phyloP scores from a whole-genome alignment of 2,888 invertebrate species.

The Endotricha flammealis region DNA sequence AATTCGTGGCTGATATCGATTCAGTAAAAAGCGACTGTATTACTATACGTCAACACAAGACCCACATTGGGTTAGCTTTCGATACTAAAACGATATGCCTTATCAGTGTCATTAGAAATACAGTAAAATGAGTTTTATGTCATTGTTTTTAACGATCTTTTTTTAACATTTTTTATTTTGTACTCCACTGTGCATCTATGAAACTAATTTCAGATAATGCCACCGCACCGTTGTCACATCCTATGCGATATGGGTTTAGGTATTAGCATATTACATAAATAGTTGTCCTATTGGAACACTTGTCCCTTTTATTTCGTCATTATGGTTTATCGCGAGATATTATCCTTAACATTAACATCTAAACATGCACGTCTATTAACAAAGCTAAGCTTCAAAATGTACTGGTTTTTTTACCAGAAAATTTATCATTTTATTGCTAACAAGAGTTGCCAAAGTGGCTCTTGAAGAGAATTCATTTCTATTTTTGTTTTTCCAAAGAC shows the following conservation, averaged over 20 bases:
- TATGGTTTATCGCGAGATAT: too few relatives aligned
- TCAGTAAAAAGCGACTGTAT: constrained; percentile 45
- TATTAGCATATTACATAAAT: background rate
- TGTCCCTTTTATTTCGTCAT: too few relatives aligned
- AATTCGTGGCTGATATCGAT: constrained; percentile 29
- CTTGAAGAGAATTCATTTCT: too few relatives aligned
- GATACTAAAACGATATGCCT: constrained; percentile 11
- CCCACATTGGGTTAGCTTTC: constrained; percentile 31
- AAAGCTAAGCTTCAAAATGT: too few relatives aligned
- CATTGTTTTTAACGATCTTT: constrained; percentile 26
- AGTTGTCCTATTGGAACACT: too few relatives aligned
- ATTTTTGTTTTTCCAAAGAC: too few relatives aligned
- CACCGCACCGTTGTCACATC: constrained; percentile 46
- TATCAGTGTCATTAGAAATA: constrained; percentile 1
- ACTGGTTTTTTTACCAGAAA: too few relatives aligned
- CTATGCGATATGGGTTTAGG: constrained; percentile 38
- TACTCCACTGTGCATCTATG: constrained; percentile 24
- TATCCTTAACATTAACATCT: too few relatives aligned
- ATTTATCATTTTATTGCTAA: too few relatives aligned
- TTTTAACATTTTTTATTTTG: constrained; percentile 19
- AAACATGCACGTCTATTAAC: too few relatives aligned
- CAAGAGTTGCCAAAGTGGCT: too few relatives aligned
- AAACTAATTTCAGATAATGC: constrained; percentile 41
- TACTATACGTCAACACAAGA: constrained; percentile 30
- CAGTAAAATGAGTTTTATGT: constrained; percentile 9